phyloP scores from a whole-genome alignment of 1,140 invertebrate genomes.

The Littorina saxatilis region DNA sequence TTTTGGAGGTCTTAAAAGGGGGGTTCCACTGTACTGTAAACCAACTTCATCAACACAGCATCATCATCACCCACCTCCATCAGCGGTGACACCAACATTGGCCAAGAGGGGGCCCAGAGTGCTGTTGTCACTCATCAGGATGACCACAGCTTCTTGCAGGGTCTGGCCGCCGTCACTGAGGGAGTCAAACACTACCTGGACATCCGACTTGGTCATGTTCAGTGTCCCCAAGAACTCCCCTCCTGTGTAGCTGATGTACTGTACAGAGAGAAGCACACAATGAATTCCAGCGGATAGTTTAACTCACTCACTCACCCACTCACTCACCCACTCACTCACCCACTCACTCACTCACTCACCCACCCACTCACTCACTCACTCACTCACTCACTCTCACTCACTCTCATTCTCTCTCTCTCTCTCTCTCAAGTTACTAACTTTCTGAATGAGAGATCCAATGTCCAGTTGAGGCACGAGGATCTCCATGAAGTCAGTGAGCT shows the following conservation, averaged over 20 bases:
- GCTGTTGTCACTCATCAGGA: neutral
- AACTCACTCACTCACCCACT: slow-evolving; percentile 21
- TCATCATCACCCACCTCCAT: neutral
- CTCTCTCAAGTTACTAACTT: slow-evolving; percentile 45
- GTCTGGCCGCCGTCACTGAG: slow-evolving; percentile 39
- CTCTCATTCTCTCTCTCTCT: neutral
- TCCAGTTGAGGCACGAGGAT: slow-evolving; percentile 53
- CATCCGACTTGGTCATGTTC: slow-evolving; percentile 43
- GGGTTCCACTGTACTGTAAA: too few relatives aligned
- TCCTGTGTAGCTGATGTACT: slow-evolving; percentile 52
- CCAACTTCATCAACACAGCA: too few relatives aligned
- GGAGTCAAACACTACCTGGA: slow-evolving; percentile 34
- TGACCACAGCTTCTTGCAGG: slow-evolving; percentile 15
- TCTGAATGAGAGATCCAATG: slow-evolving; percentile 61
- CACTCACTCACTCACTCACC: neutral
- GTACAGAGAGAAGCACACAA: slow-evolving; percentile 28
- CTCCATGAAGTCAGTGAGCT: slow-evolving; percentile 19
- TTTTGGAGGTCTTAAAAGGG: too few relatives aligned
- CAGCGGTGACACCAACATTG: neutral
- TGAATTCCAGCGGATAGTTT: neutral
- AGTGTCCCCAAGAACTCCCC: slow-evolving; percentile 36
- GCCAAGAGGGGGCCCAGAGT: neutral
- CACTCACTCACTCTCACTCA: slow-evolving; percentile 5
- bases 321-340: neutral
- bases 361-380: neutral